Percentiles rank a stretch among this genome's conserved stretches.
Conservation (phyloP, 2,888 invertebrate genomes). For the Caenorhabditis angaria region DNA sequence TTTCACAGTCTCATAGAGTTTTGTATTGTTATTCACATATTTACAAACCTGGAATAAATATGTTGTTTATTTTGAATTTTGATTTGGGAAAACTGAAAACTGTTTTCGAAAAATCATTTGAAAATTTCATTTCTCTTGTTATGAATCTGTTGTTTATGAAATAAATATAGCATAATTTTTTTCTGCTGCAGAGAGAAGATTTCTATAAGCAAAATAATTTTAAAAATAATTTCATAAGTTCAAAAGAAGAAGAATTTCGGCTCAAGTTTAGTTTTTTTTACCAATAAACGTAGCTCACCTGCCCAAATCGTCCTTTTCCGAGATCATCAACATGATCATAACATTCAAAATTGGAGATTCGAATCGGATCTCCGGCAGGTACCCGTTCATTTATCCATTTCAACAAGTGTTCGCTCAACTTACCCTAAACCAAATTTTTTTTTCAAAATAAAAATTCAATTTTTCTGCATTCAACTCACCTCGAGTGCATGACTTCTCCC, state of each 20-base stretch:
- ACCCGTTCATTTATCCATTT: conserved; percentile 47
- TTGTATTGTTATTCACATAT: conserved; percentile 40
- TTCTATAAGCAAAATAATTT: no score
- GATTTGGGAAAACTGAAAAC: no score
- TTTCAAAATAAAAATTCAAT: background rate
- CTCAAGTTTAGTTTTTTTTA: no score
- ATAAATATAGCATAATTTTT: no score
- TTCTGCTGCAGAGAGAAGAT: no score
- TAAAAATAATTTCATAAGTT: no score
- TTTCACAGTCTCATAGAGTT: conserved; percentile 45
- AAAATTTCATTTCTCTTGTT: no score
- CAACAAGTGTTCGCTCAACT: conserved; percentile 34
- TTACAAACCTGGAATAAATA: conserved; percentile 34
- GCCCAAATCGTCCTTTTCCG: conserved; percentile 53
- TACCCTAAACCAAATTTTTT: conserved; percentile 17
- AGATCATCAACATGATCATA: conserved; percentile 34
- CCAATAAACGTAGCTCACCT: no score
- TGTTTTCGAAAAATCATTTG: no score
- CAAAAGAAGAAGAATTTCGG: no score
- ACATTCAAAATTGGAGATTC: conserved; percentile 30
- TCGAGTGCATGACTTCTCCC: conserved; percentile 24
- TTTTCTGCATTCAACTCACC: conserved; percentile 8
- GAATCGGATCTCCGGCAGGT: conserved; percentile 37
- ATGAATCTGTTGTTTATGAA: no score
- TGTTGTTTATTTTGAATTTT: conserved; percentile 6